Evolutionary conservation across 2,797 vertebrate species (phyloP), one percentile per base, ranked within the genome.

Genomic region (Sebastes variabilis): DNA sequence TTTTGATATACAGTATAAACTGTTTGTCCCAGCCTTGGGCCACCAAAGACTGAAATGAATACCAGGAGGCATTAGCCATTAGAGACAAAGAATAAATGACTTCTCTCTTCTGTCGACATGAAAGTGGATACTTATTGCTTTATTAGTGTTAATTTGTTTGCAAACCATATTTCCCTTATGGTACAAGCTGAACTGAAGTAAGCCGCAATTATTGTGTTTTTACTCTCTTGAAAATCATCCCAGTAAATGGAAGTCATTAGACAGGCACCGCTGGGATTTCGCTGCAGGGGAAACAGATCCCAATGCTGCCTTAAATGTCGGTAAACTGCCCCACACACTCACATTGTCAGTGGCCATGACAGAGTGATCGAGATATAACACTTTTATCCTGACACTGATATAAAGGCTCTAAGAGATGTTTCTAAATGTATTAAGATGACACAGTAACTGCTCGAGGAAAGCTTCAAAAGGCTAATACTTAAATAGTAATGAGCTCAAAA

Each of bases 231-330:
- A 27, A 72, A 71, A 71, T 78, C 20, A 52, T 81, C 67, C 70
- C 72, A 70, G 49, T 67, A 77, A 80, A 84, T 82, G 68, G 65
- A 71, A 75, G 22, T 42, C 20, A 75, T 83, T 67, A 79, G 14
- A 68, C 10, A 16, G 49, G 8, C 59, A 25, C 62, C 3, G 3
- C 13, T 59, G 59, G 30, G 42, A 72, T 54, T 29, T 29, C 5
- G 52, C 27, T 27, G 55, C 32, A 8, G 61, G 9, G n/a, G 34
- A 67, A 30, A 58, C 13, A 16, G 18, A 60, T 68, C 65, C 65
- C 60, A 27, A 3, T 3, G 24, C 3, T 6, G n/a, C 24, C 25
- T 20, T 66, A 36, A 61, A 42, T 4, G n/a, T 27, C 38, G 18
- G 4, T 62, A 65, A 67, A 66, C 36, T 10, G 20, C 54, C 42